Conservation (phyloP, 1,140 invertebrate species). For the Periplaneta americana region DNA sequence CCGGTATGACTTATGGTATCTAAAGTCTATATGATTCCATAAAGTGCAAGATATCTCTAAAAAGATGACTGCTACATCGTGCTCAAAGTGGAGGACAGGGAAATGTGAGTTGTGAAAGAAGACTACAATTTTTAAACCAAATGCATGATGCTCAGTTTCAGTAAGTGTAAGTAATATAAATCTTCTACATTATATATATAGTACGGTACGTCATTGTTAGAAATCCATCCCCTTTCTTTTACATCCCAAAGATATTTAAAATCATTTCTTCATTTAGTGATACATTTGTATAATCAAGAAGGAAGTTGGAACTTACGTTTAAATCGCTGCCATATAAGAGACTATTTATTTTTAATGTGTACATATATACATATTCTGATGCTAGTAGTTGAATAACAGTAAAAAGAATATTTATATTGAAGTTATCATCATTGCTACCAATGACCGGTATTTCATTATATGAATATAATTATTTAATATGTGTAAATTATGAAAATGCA, state of each 20-base stretch:
- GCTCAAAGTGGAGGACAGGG: not conserved
- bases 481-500: not conserved
- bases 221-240: not conserved
- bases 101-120: not conserved
- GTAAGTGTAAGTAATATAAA: not conserved
- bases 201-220: not conserved
- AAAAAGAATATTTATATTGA: not conserved
- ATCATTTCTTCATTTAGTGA: not conserved
- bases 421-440: no score
- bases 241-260: not conserved
- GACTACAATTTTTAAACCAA: not conserved
- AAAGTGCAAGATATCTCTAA: not conserved
- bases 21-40: no score
- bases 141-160: not conserved
- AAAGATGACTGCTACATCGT: not conserved
- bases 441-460: not conserved
- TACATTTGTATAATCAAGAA: not conserved
- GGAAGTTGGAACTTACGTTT: not conserved
- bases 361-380: not conserved
- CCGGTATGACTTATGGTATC: conserved; percentile 20
- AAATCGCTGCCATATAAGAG: not conserved
- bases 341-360: not conserved
- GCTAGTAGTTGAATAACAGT: not conserved
- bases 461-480: not conserved
- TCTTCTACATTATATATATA: not conserved